Conservation (phyloP, 2,888 invertebrate species). For the Thysanoteuthis rhombus region DNA sequence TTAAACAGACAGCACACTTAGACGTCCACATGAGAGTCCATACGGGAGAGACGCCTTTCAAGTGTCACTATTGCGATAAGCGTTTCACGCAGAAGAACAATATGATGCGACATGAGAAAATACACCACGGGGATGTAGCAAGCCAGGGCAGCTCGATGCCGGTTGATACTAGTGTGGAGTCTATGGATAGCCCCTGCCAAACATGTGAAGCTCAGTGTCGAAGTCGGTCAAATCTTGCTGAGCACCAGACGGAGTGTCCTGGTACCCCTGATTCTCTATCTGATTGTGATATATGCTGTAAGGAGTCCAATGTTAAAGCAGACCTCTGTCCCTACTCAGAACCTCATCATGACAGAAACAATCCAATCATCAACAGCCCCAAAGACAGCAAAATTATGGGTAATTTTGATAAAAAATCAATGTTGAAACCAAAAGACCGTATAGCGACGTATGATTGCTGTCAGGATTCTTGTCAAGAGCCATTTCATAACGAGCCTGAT, state of each 20-base stretch:
- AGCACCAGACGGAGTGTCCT: neutral
- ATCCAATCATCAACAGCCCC: neutral
- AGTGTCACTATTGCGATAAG: slow-evolving; percentile 23
- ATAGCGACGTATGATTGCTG: neutral
- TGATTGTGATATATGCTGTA: neutral
- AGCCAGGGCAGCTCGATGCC: neutral
- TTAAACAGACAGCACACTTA: neutral
- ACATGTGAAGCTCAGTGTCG: neutral
- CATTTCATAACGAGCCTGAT: neutral
- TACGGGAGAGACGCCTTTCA: slow-evolving; percentile 19
- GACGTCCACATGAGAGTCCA: slow-evolving; percentile 24
- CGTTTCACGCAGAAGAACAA: slow-evolving; percentile 21
- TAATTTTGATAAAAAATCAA: neutral
- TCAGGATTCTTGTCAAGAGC: neutral
- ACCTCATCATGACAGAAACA: neutral
- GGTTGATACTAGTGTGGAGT: neutral
- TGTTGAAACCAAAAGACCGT: neutral
- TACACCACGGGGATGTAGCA: neutral
- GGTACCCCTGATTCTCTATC: neutral
- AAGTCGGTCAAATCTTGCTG: neutral
- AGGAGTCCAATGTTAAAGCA: neutral
- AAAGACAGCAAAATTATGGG: neutral
- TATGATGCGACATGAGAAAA: neutral
- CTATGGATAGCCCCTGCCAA: neutral
- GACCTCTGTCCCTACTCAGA: neutral